phyloP scores from a whole-genome alignment of 1,140 invertebrate genomes.

The Leptoteleia sp. region DNA sequence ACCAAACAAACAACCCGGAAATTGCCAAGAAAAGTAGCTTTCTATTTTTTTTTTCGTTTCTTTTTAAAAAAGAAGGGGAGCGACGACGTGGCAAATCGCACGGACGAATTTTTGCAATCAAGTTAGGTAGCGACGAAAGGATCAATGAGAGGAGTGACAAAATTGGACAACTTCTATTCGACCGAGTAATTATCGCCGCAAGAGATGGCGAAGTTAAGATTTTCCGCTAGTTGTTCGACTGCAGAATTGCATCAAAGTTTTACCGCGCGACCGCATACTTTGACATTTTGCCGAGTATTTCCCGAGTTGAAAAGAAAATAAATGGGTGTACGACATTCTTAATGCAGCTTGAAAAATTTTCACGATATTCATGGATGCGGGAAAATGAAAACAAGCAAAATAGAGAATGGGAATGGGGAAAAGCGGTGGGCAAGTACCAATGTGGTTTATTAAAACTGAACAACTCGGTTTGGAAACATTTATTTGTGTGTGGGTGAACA shows the following conservation, averaged over 20 bases:
- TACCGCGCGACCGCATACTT: conserved; percentile 48
- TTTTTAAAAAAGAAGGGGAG: too few species aligned
- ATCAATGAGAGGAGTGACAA: conserved; percentile 42
- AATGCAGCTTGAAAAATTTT: conserved; percentile 18
- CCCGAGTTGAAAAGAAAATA: conserved; percentile 28
- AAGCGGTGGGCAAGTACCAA: too few species aligned
- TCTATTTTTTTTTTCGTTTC: too few species aligned
- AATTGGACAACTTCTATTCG: conserved; percentile 48
- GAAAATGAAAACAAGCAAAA: neutral
- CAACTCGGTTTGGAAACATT: too few species aligned
- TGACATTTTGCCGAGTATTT: conserved; percentile 31
- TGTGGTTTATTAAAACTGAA: too few species aligned
- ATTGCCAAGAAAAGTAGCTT: too few species aligned
- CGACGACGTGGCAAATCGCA: conserved; percentile 2
- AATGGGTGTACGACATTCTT: conserved; percentile 35
- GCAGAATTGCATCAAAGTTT: conserved; percentile 59
- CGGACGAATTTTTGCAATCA: conserved; percentile 26
- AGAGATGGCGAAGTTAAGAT: conserved; percentile 56
- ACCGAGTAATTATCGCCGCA: conserved; percentile 56
- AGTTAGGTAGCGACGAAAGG: conserved; percentile 38
- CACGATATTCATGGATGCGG: conserved; percentile 1
- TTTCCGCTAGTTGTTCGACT: conserved; percentile 51
- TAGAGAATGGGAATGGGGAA: neutral
- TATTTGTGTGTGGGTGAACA: too few species aligned
- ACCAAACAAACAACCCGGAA: too few species aligned